These are phyloP conservation scores for Dioctria rufipes DNA, from an alignment of 2,888 invertebrate genomes.

Conservation along the genomic window DNA sequence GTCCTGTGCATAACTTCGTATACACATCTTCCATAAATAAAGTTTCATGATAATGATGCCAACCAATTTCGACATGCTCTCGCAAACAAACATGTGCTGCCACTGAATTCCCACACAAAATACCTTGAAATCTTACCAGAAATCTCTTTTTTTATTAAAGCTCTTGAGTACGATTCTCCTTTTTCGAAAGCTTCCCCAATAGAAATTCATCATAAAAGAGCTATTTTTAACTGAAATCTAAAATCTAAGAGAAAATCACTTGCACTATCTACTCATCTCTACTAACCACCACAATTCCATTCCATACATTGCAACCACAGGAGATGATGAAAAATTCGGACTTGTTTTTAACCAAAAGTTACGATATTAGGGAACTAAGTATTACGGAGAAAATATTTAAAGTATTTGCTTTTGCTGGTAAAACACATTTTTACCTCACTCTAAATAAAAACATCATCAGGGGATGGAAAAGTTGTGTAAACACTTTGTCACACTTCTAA, in stretches of 20 bases:
- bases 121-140: background rate
- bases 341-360: too few relatives aligned
- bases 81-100: conserved; percentile 12
- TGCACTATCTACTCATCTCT: background rate
- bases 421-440: conserved; percentile 20
- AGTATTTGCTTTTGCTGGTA: conserved; percentile 8
- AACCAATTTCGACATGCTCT: too few relatives aligned
- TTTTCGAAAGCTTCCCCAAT: conserved; percentile 13
- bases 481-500: conserved; percentile 42
- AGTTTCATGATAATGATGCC: too few relatives aligned
- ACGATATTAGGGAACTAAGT: background rate
- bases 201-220: conserved; percentile 1
- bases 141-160: conserved; percentile 10
- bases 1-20: too few relatives aligned
- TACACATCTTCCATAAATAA: too few relatives aligned
- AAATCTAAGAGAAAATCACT: conserved; percentile 16
- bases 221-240: background rate
- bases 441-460: conserved; percentile 8
- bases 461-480: conserved; percentile 52
- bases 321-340: too few relatives aligned
- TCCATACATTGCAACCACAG: too few relatives aligned
- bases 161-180: background rate
- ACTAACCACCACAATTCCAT: too few relatives aligned
- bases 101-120: background rate
- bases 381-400: background rate